A percentile compares a stretch with the other conserved stretches of the same genome.
Evolutionary conservation across 2,113 vertebrate species (phyloP).

Genomic region (Agelaius phoeniceus): DNA sequence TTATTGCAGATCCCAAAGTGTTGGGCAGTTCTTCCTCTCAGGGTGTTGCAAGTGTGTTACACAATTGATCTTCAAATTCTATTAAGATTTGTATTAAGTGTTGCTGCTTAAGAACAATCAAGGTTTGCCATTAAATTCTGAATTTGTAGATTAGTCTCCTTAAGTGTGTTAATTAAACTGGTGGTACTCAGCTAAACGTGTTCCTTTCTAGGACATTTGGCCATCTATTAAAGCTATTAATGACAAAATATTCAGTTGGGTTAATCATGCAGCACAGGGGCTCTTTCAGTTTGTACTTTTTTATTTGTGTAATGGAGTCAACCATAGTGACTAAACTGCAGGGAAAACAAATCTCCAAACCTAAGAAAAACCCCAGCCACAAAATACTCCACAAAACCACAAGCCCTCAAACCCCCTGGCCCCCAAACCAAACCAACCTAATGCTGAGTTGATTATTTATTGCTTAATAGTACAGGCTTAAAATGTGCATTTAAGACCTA

Average conservation of each 20-base stretch:
- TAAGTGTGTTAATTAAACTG: not conserved
- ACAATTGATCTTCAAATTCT: not conserved
- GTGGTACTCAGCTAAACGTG: not conserved
- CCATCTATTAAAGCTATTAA: not conserved
- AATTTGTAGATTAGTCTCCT: not conserved
- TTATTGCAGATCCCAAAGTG: not conserved
- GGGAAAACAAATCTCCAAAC: not conserved
- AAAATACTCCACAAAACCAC: not conserved
- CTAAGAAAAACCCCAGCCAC: not conserved
- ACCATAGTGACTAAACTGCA: not conserved
- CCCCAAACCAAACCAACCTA: not conserved
- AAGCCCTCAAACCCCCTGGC: not conserved
- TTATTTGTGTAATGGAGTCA: not conserved
- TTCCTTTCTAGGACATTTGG: not conserved
- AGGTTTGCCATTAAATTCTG: not conserved
- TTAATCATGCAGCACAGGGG: not conserved
- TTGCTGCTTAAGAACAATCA: not conserved
- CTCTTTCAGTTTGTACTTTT: not conserved
- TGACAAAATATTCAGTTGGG: not conserved
- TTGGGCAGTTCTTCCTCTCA: fast-evolving
- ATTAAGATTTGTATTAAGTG: not conserved
- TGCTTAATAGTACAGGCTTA: not conserved
- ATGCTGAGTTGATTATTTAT: not conserved
- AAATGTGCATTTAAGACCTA: not conserved
- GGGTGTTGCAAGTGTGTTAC: not conserved